Base-by-base conservation (phyloP, 2,113 vertebrate species). In the Chionis minor region DNA sequence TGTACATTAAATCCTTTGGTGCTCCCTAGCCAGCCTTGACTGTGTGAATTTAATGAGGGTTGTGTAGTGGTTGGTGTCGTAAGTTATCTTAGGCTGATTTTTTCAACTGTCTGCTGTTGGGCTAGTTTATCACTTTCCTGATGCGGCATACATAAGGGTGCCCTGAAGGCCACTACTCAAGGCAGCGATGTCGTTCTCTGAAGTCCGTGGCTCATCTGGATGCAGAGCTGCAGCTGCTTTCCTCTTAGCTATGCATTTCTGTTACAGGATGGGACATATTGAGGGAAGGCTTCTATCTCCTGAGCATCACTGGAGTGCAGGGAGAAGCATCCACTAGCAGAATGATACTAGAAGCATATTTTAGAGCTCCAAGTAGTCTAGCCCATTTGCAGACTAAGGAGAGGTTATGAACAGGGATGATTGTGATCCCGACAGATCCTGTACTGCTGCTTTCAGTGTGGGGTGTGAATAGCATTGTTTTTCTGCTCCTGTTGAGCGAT, bases 1-100 rank as follows among this genome's bases (percentile, higher is more conserved):
- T 87, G 69, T 70, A 56, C 88, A 75, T 95, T 91, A 92, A 91
- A 91, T 87, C 83, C 80, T 95, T 92, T 92, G 88, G 55, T 81
- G 47, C 66, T 92, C 82, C 81, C 91, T 61, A 87, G 73, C 66
- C 66, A 89, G 61, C 83, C 88, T 87, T 89, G 83, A 82, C 73
- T 69, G 61, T 67, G 32, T 75, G 81, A 87, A 81, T 96, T 92
- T 95, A 87, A 91, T 67, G 91, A 79, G 69, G 12, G 27, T 30
- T 85, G 52, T 82, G 70, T 77, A 84, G 81, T 61, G 81, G 18
- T 47, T 92, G 87, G 44, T 85, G 89, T 69, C 0, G 0, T 92
- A 87, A 92, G 65, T 95, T 96, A 91, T 79, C 44, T 87, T n/a
- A 61, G 45, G 52, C 73, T 85, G 90, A 52, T 81, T 91, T 87